phyloP scores from a whole-genome alignment of 2,797 vertebrate species.

The Anisognathus igniventris region DNA sequence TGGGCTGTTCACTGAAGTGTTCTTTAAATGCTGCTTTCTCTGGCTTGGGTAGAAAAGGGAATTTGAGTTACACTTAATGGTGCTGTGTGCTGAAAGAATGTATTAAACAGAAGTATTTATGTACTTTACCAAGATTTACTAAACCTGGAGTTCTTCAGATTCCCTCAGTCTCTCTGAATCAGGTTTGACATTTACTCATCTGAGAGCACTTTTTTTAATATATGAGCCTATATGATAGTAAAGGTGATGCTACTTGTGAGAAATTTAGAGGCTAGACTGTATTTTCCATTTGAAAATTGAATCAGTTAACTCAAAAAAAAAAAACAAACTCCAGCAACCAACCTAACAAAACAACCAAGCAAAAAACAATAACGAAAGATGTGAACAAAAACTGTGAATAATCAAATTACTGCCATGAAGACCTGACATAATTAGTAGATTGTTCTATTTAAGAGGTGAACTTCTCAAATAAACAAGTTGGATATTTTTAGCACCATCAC shows the following conservation, averaged over 20 bases:
- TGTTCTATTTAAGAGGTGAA: neutral
- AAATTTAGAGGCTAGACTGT: neutral
- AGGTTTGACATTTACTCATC: neutral
- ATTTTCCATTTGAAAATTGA: neutral
- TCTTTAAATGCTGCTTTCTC: neutral
- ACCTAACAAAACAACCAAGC: neutral
- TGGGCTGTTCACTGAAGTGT: neutral
- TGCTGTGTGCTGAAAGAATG: neutral
- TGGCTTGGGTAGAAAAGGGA: neutral
- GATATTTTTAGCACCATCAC: neutral
- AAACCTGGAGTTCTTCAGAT: neutral
- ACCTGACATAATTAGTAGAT: neutral
- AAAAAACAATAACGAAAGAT: neutral
- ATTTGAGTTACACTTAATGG: neutral
- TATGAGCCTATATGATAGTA: rapidly evolving
- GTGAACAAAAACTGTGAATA: neutral
- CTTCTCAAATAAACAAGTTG: neutral
- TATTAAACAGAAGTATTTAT: neutral
- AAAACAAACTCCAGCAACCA: neutral
- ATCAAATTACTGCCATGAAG: neutral
- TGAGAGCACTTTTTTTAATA: neutral
- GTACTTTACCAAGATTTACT: neutral
- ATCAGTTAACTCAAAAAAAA: neutral
- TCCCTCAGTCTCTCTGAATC: rapidly evolving
- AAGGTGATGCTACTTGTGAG: neutral